phyloP scores from a whole-genome alignment of 1,140 invertebrate species.

The Polyergus mexicanus region DNA sequence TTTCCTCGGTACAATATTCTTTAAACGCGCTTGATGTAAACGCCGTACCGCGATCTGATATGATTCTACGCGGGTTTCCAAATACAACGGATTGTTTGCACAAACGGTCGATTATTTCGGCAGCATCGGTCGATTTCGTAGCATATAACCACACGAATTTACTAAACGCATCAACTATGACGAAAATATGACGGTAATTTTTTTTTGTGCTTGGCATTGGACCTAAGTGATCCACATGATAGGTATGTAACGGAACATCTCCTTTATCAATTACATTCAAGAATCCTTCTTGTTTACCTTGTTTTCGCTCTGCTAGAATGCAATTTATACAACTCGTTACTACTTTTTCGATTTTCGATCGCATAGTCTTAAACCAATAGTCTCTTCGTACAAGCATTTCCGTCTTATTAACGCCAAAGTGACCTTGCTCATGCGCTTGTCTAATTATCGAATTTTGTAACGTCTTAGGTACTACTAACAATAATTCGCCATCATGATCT shows the following conservation, averaged over 20 bases:
- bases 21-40: background rate
- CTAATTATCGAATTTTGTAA: constrained; percentile 3
- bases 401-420: background rate
- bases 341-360: too few species aligned
- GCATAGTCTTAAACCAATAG: too few species aligned
- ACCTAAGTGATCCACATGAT: too few species aligned
- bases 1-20: too few species aligned
- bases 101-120: background rate
- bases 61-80: constrained; percentile 9
- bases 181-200: constrained; percentile 25
- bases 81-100: background rate
- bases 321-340: constrained; percentile 29
- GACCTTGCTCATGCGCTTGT: background rate
- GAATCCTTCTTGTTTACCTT: background rate
- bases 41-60: constrained; percentile 9
- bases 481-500: background rate
- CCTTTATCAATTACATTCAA: constrained; percentile 14
- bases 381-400: too few species aligned
- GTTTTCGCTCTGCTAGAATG: constrained; percentile 31
- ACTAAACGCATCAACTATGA: background rate
- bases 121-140: too few species aligned
- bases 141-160: too few species aligned
- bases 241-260: background rate
- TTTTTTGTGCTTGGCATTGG: constrained; percentile 61
- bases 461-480: constrained; percentile 17